These are phyloP conservation scores for Apis laboriosa DNA, from an alignment of 1,140 invertebrate genomes.

Conservation along the genomic window DNA sequence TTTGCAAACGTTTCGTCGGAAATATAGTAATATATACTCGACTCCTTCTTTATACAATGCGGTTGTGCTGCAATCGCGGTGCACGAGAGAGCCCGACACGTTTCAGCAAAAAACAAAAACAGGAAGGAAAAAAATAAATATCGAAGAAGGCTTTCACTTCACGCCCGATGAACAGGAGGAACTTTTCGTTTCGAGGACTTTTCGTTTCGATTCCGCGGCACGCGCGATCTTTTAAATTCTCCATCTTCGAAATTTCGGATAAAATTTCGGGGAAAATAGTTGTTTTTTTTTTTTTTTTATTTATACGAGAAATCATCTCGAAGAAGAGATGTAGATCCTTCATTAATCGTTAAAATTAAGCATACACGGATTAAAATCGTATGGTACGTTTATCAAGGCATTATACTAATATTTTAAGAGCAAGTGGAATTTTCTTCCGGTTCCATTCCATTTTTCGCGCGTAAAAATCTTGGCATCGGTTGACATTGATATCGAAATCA, in stretches of 20 bases:
- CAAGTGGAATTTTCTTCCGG: too few relatives aligned
- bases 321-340: too few relatives aligned
- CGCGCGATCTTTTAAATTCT: constrained; percentile 14
- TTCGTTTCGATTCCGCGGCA: constrained; percentile 35
- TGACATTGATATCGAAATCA: neutral
- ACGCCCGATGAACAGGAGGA: constrained; percentile 37
- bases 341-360: too few relatives aligned
- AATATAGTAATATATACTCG: neutral
- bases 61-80: neutral
- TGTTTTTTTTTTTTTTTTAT: too few relatives aligned
- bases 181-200: constrained; percentile 33
- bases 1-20: neutral
- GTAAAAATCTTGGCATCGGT: neutral
- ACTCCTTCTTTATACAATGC: neutral
- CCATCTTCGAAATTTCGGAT: constrained; percentile 5
- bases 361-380: too few relatives aligned
- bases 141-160: constrained; percentile 44
- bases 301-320: too few relatives aligned
- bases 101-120: constrained; percentile 11
- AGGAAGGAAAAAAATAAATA: constrained; percentile 30
- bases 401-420: too few relatives aligned
- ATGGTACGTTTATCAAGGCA: too few relatives aligned
- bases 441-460: too few relatives aligned
- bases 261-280: neutral
- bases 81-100: neutral